Conservation (phyloP, 2,113 vertebrate genomes). For the Alaudala cheleensis region DNA sequence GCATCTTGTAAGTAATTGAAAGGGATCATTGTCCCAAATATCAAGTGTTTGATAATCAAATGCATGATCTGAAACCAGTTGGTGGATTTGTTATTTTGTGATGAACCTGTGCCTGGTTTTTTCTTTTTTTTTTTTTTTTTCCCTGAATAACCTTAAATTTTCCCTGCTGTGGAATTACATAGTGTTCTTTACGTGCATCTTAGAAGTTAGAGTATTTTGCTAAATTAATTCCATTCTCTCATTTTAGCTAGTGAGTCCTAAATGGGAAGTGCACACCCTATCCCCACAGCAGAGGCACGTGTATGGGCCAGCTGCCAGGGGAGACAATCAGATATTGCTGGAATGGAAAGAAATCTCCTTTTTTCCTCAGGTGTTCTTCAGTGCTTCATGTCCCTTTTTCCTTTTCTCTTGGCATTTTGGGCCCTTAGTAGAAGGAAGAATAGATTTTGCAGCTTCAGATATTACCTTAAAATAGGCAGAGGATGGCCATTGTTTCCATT, state of each 20-base stretch:
- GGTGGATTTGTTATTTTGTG: neutral
- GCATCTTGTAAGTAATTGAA: neutral
- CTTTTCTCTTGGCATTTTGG: neutral
- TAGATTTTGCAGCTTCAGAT: neutral
- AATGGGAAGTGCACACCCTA: neutral
- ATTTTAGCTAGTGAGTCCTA: neutral
- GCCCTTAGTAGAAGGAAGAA: neutral
- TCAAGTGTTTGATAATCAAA: neutral
- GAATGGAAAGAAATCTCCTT: neutral
- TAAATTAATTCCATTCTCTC: neutral
- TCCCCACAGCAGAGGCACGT: neutral
- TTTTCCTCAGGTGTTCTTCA: neutral
- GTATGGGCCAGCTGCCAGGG: rapidly evolving
- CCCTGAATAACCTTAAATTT: neutral
- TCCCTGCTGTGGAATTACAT: neutral
- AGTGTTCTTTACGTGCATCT: neutral
- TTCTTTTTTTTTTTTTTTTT: neutral
- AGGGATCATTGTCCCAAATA: neutral
- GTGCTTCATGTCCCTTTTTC: neutral
- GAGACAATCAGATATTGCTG: neutral
- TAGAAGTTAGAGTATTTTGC: neutral
- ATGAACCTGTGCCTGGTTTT: neutral
- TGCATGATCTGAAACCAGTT: neutral
- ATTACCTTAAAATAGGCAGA: neutral
- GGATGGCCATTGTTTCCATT: neutral